These are phyloP conservation scores for Octopus bimaculoides DNA, from an alignment of 1,140 invertebrate genomes.

Conservation along the genomic window DNA sequence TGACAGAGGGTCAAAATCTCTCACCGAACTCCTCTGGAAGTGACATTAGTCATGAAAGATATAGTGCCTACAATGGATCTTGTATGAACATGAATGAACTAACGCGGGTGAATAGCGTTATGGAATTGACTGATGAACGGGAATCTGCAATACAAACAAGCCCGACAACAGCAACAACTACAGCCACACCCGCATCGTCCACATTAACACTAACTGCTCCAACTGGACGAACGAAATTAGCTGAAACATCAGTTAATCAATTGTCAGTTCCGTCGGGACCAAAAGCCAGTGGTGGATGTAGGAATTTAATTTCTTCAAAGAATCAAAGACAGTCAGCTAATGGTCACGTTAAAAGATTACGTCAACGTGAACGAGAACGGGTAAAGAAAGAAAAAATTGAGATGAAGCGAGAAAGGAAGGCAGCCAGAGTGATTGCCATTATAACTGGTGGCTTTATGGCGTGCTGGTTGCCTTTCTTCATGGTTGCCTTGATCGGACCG, in stretches of 20 bases:
- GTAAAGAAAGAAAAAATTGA: slow-evolving; percentile 55
- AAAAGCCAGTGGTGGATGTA: slow-evolving; percentile 26
- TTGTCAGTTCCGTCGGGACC: slow-evolving; percentile 15
- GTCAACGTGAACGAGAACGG: slow-evolving; percentile 38
- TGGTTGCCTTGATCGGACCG: slow-evolving; percentile 50
- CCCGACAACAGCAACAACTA: neutral
- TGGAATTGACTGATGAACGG: neutral
- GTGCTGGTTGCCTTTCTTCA: slow-evolving; percentile 58
- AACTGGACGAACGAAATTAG: neutral
- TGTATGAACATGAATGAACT: slow-evolving; percentile 36
- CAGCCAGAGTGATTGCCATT: slow-evolving; percentile 58
- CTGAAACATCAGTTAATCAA: neutral
- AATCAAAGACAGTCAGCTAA: slow-evolving; percentile 23
- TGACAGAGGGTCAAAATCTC: slow-evolving; percentile 24
- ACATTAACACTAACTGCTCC: too few relatives aligned
- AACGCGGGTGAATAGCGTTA: slow-evolving; percentile 22
- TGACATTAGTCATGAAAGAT: slow-evolving; percentile 44
- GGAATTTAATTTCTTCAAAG: slow-evolving; percentile 18
- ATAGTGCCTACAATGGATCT: slow-evolving; percentile 37
- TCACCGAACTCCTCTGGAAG: slow-evolving; percentile 37
- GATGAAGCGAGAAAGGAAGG: slow-evolving; percentile 58
- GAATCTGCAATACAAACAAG: neutral
- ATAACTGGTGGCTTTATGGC: slow-evolving; percentile 57
- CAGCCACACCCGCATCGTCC: neutral
- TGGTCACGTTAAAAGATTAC: slow-evolving; percentile 34